Conservation (phyloP, 2,888 invertebrate genomes). For the Agapostemon virescens region DNA sequence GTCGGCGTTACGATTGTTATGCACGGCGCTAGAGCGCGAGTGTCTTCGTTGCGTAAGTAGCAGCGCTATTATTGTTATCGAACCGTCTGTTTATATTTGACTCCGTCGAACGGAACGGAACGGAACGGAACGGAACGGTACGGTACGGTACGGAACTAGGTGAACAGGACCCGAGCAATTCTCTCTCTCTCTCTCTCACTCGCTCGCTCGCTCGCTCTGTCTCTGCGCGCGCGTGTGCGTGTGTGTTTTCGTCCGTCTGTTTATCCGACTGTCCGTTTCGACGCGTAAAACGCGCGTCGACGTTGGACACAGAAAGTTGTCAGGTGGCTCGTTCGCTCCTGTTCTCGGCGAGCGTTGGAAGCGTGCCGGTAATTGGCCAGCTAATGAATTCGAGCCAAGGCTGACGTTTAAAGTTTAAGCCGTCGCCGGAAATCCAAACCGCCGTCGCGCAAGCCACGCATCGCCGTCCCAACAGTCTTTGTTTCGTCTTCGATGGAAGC, state of each 20-base stretch:
- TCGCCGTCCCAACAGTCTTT: not conserved
- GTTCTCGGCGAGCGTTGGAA: conserved; percentile 36
- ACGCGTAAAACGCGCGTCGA: conserved; percentile 16
- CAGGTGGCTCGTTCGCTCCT: conserved; percentile 37
- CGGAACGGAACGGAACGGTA: not conserved
- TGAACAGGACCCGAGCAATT: not conserved
- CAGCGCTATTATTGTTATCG: conserved; percentile 17
- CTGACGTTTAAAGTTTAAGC: conserved; percentile 33
- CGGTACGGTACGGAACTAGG: not conserved
- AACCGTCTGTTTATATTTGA: conserved; percentile 10
- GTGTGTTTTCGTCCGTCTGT: no score
- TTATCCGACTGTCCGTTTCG: no score
- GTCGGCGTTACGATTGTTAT: not conserved
- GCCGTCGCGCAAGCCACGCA: not conserved
- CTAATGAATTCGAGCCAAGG: conserved; percentile 40
- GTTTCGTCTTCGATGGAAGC: not conserved
- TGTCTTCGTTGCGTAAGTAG: not conserved
- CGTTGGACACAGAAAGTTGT: conserved; percentile 36
- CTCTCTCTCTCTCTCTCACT: not conserved
- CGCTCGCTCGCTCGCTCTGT: no score
- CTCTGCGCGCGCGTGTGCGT: no score
- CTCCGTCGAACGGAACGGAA: not conserved
- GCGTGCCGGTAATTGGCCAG: conserved; percentile 34
- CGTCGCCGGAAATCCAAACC: conserved; percentile 22
- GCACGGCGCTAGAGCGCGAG: not conserved